Base-by-base conservation (phyloP, 2,888 invertebrate genomes). In the Keiferia lycopersicella region DNA sequence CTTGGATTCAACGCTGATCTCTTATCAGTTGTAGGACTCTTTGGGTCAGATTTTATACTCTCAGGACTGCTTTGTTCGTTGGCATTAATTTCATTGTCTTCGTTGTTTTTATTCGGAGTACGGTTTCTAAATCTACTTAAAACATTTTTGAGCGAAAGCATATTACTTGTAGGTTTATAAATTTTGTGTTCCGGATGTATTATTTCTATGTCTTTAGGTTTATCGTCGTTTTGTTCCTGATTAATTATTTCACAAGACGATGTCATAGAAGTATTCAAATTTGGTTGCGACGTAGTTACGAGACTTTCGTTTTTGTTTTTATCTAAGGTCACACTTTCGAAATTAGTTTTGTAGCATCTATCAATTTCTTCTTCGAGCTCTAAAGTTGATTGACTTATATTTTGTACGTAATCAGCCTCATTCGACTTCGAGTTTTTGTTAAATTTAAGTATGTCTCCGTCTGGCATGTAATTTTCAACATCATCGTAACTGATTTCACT, bases 181-280 rank as follows among this genome's bases (percentile, higher is more conserved):
- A 96, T 96, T 84, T 95, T 96, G 80, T 96, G 96, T 76, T 96
- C 96, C 0, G 96, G 96, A 77, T 96, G 96, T 67, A 94, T 93
- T 2, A 92, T 84, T 79, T 85, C 92, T 69, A 83, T 84, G 74
- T 71, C 90, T 74, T 76, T 89, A 66, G 86, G 73, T 76, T 88
- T 93, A 70, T 72, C 89, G 70, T 86, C 85, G 41, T 82, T 90
- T n/a, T 81, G 84, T 6, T 92, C 89, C 51, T 79, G 67, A 7
- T 92, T 85, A 58, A 93, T 74, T 0, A 92, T 88, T 78, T 93
- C 93, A 70, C 93, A 93, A 3, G 93, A 93, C 0, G 92, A 93
- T 11, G 90, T 93, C 65, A 87, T 92, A 50, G 90, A 94, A 51
- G 83, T 87, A 68, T 88, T 92, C 68, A 92, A 88, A 69, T 87